Base-by-base conservation (phyloP, 2,888 invertebrate genomes). In the Tanypteryx hageni region DNA sequence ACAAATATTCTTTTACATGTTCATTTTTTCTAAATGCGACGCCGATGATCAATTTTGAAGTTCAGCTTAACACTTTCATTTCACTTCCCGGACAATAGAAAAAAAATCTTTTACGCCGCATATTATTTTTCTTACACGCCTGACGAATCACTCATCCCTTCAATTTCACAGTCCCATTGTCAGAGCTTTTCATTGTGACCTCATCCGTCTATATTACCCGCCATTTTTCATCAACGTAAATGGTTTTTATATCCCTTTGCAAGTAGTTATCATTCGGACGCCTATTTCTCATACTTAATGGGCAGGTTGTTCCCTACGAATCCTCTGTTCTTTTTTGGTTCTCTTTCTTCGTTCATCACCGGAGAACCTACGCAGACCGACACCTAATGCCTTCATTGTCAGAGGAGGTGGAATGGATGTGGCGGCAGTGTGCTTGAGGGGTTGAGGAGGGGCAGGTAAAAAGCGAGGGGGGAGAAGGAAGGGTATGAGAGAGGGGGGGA, bases 221-320 rank as follows among this genome's bases (percentile, higher is more conserved):
- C 83, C 83, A 83, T 83, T 83, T 83, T 83, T 83, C 83, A 83
- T 83, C 57, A 83, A 57, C 83, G 83, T 83, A 83, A 83, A 83
- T 83, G 83, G 83, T 83, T 83, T 83, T 83, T 83, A 57, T 56
- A 83, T 57, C 44, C 83, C 83, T 57, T 83, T 57, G 83, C 83
- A 83, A 83, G 83, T 83, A 83, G 83, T 83, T 83, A 83, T 83
- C 56, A 57, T 83, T 83, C 56, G 56, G 57, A n/a, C 83, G 18
- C 56, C 57, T 57, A 83, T 83, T 83, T 83, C 83, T 83, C 83
- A 83, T 83, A 57, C 18, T 83, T 83, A 83, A 83, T 83, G 83
- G 83, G 4, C 56, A 57, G 83, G 57, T 83, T 57, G 57, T 83
- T 56, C n/a, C 83, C 83, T 56, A 57, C 82, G 82, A 44, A 57